Evolutionary conservation across 1,140 invertebrate species (phyloP).

Genomic region (Lordiphosa mommai): DNA sequence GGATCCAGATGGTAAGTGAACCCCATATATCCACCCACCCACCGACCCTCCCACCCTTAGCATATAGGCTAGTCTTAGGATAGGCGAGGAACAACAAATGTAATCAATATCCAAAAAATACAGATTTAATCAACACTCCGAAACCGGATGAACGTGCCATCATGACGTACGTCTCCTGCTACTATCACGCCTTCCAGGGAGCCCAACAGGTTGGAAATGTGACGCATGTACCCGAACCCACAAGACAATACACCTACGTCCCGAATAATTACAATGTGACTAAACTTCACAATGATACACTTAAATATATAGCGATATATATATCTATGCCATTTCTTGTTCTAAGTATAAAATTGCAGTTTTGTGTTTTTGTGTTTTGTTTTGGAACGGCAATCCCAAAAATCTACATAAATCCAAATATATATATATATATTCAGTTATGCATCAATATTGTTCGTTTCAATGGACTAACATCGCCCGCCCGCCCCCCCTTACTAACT

Average conservation of each 20-base stretch:
- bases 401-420: too few relatives aligned
- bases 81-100: background rate
- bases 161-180: slow-evolving; percentile 99
- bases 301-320: slow-evolving; percentile 61
- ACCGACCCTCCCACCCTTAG: background rate
- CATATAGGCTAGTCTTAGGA: too few relatives aligned
- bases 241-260: slow-evolving; percentile 80
- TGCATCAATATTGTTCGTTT: slow-evolving; percentile 6
- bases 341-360: slow-evolving; percentile 36
- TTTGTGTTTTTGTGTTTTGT: slow-evolving; percentile 45
- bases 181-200: slow-evolving; percentile 99
- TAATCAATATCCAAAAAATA: background rate
- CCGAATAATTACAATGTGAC: slow-evolving; percentile 80
- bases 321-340: slow-evolving; percentile 35
- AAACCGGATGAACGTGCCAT: slow-evolving; percentile 98
- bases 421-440: slow-evolving; percentile 2
- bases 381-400: slow-evolving; percentile 5
- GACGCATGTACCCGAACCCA: slow-evolving; percentile 81
- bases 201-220: slow-evolving; percentile 93
- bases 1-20: slow-evolving; percentile 97
- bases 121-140: slow-evolving; percentile 98
- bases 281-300: slow-evolving; percentile 80
- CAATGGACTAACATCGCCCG: background rate
- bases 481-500: slow-evolving; percentile 4
- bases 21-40: background rate